Conservation (phyloP, 2,888 invertebrate species). For the Gymnosoma rotundatum region DNA sequence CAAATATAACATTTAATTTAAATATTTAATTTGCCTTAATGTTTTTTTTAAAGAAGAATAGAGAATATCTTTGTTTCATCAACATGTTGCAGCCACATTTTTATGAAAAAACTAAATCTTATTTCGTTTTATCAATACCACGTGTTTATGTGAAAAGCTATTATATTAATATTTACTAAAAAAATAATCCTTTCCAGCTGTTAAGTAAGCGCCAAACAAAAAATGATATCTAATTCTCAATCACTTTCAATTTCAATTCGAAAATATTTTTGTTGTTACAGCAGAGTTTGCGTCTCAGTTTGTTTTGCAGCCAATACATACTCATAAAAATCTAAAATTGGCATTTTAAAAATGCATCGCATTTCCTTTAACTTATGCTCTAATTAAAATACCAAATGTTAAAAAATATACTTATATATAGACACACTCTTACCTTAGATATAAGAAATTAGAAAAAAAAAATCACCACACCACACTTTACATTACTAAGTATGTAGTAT, state of each 20-base stretch:
- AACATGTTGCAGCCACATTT: neutral
- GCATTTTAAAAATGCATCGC: conserved; percentile 69
- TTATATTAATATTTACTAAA: conserved; percentile 17
- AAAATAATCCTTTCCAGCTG: conserved; percentile 60
- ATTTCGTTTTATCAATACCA: neutral
- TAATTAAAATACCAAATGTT: conserved; percentile 73
- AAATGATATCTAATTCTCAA: conserved; percentile 43
- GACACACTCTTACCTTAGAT: conserved; percentile 12
- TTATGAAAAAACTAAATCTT: neutral
- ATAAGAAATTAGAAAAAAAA: conserved; percentile 26
- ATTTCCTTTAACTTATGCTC: conserved; percentile 72
- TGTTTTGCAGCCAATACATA: conserved; percentile 46
- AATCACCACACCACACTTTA: conserved; percentile 67
- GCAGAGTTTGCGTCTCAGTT: neutral
- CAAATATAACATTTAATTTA: neutral
- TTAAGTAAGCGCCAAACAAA: conserved; percentile 68
- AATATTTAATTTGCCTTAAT: neutral
- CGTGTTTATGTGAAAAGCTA: neutral
- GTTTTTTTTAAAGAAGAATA: too few relatives aligned
- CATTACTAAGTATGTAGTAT: conserved; percentile 72
- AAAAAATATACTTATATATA: conserved; percentile 15
- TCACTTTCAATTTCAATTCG: conserved; percentile 61
- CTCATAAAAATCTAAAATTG: conserved; percentile 67
- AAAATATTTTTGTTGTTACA: conserved; percentile 44
- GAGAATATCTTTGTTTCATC: neutral